Base-by-base conservation (phyloP, 2,113 vertebrate species). In the Rana temporaria region DNA sequence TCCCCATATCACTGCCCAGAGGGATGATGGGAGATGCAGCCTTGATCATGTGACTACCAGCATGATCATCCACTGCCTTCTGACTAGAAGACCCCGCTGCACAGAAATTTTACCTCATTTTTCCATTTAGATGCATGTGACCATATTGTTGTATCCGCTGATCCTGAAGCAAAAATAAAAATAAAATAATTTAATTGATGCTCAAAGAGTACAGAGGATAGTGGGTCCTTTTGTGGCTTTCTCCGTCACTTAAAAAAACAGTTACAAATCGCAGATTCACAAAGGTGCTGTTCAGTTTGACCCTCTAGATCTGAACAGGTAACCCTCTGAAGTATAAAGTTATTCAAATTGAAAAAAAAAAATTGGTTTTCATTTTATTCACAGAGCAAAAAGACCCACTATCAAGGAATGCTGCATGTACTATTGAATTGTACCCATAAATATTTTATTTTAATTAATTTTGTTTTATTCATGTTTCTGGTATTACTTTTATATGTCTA, bases 191-290 rank as follows among this genome's bases (percentile, higher is more conserved):
- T 38, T 63, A 65, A 92, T 91, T 92, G 88, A 89, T 88, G 86
- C 71, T 81, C 48, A 85, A 66, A 66, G 86, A 92, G 87, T 78
- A 88, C 89, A 91, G 87, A 97, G 97, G 97, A 97, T 98, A 98
- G 97, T 98, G 98, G 98, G 97, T 98, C 98, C 94, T 99, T 99
- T 99, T 97, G 97, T 95, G 98, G 97, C 96, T 99, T 98, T 96
- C 95, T 94, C 87, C 85, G 92, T 95, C 93, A 88, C 86, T 89
- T 89, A 56, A 86, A 68, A 75, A 22, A 71, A 62, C 55, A 89
- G 89, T 91, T 91, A 89, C 88, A 53, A 89, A 89, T 86, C 89
- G 91, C 91, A 92, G 92, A 90, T 87, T 68, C 24, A 57, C 48
- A 90, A 91, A 90, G 93, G 91, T 92, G 92, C 90, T 93, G 91